Percentiles rank a stretch among this genome's conserved stretches.
phyloP scores from a whole-genome alignment of 2,888 invertebrate genomes.

The Leptinotarsa peninsularis region DNA sequence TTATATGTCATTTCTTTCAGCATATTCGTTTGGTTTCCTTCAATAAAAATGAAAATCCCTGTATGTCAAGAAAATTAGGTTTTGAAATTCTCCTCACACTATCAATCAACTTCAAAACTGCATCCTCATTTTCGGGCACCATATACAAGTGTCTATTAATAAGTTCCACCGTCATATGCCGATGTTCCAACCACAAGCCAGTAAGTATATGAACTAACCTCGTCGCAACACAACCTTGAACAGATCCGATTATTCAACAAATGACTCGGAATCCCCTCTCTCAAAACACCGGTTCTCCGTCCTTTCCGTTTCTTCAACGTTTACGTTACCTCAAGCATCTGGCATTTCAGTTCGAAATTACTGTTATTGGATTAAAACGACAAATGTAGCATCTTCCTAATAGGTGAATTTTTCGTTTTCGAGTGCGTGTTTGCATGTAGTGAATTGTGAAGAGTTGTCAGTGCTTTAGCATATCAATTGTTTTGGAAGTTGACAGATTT shows the following conservation, averaged over 20 bases:
- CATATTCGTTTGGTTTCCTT: no score
- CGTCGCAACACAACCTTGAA: slow-evolving; percentile 31
- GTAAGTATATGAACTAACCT: slow-evolving; percentile 9
- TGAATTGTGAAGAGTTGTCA: not conserved
- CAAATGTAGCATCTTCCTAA: slow-evolving; percentile 1
- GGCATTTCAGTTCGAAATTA: slow-evolving; percentile 35
- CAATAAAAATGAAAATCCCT: no score
- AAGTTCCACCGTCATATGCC: not conserved
- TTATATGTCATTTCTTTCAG: no score
- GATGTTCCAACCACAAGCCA: not conserved
- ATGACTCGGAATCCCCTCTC: slow-evolving; percentile 40
- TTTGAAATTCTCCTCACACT: no score
- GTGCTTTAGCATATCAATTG: not conserved
- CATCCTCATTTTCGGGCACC: not conserved
- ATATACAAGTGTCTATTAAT: not conserved
- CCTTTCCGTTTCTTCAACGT: slow-evolving; percentile 44
- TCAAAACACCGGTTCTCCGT: slow-evolving; percentile 36
- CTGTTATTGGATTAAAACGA: slow-evolving; percentile 31
- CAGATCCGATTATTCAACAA: slow-evolving; percentile 40
- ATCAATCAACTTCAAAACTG: no score
- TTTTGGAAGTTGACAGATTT: not conserved
- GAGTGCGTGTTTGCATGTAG: slow-evolving; percentile 4
- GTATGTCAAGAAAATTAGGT: no score
- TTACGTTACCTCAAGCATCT: slow-evolving; percentile 36
- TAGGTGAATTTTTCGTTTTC: slow-evolving; percentile 9